Conservation (phyloP, 2,797 vertebrate species). For the Trichosurus vulpecula region DNA sequence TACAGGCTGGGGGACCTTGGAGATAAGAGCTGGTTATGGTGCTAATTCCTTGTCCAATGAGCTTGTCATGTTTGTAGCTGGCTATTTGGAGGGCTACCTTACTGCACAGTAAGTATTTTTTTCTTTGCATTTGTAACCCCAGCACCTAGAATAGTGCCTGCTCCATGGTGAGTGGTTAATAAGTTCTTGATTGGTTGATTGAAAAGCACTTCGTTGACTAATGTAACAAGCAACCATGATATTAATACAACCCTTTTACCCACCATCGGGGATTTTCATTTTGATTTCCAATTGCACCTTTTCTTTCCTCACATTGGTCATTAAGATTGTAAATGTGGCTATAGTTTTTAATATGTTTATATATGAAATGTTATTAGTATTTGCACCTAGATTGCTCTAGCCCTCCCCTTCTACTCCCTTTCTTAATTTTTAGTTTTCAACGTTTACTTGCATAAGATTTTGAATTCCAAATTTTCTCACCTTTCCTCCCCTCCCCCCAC, state of each 20-base stretch:
- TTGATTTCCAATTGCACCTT: background rate
- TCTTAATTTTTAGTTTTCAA: background rate
- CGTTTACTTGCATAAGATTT: too few species aligned
- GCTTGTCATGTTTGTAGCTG: constrained; percentile 90
- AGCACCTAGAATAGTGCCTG: background rate
- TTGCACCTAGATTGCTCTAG: background rate
- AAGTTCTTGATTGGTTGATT: background rate
- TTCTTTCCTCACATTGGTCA: background rate
- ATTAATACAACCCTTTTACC: background rate
- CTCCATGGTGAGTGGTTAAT: background rate
- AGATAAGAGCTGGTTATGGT: constrained; percentile 92
- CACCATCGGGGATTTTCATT: background rate
- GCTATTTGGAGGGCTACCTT: constrained; percentile 94
- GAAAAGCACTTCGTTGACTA: background rate
- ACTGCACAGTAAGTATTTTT: constrained; percentile 90
- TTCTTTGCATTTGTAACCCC: background rate
- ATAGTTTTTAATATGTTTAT: background rate
- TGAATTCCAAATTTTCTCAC: too few species aligned
- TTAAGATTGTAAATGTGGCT: constrained; percentile 8
- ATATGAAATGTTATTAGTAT: background rate
- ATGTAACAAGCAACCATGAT: background rate
- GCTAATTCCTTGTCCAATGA: constrained; percentile 85
- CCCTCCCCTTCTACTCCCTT: background rate
- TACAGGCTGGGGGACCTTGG: constrained; percentile 93
- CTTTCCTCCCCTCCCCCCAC: too few species aligned